These are phyloP conservation scores for Lerista edwardsae DNA, from an alignment of 2,797 vertebrate species.

Conservation along the genomic window DNA sequence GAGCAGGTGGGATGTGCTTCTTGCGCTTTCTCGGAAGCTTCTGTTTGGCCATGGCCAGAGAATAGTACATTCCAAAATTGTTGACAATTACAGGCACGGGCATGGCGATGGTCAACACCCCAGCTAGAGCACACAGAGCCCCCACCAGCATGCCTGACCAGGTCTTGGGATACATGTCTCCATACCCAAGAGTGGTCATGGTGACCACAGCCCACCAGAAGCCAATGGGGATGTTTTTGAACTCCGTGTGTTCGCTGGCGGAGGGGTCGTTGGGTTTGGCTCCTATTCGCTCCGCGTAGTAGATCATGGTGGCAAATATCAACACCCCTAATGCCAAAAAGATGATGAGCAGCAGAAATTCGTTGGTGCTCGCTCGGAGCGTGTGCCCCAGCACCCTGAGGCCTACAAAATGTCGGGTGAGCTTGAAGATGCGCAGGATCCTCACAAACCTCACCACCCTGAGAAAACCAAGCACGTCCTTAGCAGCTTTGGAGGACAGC, in stretches of 20 bases:
- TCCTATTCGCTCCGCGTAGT: conserved; percentile 95
- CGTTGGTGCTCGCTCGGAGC: conserved; percentile 93
- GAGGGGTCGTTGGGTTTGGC: conserved; percentile 94
- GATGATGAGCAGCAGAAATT: conserved; percentile 97
- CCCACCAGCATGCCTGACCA: conserved; percentile 99
- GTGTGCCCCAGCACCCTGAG: conserved; percentile 95
- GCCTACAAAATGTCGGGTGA: conserved; percentile 96
- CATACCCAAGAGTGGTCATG: conserved; percentile 97
- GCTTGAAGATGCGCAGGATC: conserved; percentile 97
- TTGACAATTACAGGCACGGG: conserved; percentile 98
- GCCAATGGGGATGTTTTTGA: conserved; percentile 98
- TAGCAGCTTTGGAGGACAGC: conserved; percentile 96
- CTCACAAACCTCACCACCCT: conserved; percentile 97
- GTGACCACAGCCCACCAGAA: conserved; percentile 99
- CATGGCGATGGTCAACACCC: conserved; percentile 99
- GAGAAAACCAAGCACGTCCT: conserved; percentile 96
- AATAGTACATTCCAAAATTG: conserved; percentile 99
- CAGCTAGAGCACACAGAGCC: conserved; percentile 94
- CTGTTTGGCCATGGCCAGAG: conserved; percentile 98
- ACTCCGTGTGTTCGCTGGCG: conserved; percentile 91
- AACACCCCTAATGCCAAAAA: conserved; percentile 96
- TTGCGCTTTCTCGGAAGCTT: conserved; percentile 96
- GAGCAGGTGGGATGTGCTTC: conserved; percentile 93
- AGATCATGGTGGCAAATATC: conserved; percentile 99
- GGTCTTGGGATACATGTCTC: conserved; percentile 97